Evolutionary conservation across 2,113 vertebrate genomes (phyloP).

Genomic region (Mohoua ochrocephala): DNA sequence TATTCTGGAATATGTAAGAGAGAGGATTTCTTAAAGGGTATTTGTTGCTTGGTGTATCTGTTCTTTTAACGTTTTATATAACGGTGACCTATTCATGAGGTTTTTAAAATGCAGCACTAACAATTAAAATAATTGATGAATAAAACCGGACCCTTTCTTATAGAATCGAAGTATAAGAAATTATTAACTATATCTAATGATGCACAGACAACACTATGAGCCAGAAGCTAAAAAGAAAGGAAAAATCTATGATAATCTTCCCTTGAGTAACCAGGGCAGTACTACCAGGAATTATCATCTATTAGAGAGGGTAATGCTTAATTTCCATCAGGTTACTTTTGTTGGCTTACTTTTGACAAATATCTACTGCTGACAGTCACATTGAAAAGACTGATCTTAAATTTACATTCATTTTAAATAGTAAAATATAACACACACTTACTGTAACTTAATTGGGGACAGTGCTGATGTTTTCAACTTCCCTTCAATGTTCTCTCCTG

Average conservation of each 20-base stretch:
- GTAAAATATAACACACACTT: not conserved
- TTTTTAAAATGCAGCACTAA: not conserved
- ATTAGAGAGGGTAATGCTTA: not conserved
- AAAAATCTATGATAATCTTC: not conserved
- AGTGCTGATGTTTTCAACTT: not conserved
- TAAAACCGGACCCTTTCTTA: not conserved
- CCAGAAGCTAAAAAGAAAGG: slow-evolving; percentile 19
- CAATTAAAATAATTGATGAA: not conserved
- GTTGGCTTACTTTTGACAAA: not conserved
- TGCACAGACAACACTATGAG: not conserved
- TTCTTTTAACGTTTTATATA: not conserved
- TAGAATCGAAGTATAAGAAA: not conserved
- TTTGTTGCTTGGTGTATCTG: not conserved
- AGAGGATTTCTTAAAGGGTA: not conserved
- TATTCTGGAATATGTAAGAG: not conserved
- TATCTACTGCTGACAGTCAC: not conserved
- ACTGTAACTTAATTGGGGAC: not conserved
- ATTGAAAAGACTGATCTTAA: not conserved
- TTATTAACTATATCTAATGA: slow-evolving; percentile 5
- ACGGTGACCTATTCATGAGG: not conserved
- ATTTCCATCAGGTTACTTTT: not conserved
- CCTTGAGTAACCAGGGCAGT: not conserved
- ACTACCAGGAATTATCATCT: not conserved
- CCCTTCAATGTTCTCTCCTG: not conserved
- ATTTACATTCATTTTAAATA: not conserved